These are phyloP conservation scores for Azemiops feae DNA, from an alignment of 2,113 vertebrate genomes.

Conservation along the genomic window DNA sequence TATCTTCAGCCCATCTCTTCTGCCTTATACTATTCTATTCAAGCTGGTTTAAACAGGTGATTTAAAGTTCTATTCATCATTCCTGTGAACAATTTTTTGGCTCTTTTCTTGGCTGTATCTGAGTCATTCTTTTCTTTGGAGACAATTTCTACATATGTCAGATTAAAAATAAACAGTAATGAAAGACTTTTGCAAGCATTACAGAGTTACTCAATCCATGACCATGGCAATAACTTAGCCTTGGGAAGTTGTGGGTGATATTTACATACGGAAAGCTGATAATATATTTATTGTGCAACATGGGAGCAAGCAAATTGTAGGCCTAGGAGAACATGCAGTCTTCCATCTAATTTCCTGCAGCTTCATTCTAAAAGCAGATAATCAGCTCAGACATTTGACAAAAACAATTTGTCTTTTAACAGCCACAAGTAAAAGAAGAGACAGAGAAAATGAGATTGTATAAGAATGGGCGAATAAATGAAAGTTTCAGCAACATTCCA, in stretches of 20 bases:
- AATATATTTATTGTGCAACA: background rate
- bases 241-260: background rate
- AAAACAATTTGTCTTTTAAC: background rate
- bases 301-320: background rate
- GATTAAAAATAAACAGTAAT: background rate
- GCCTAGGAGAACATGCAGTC: background rate
- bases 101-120: background rate
- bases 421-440: background rate
- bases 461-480: background rate
- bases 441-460: background rate
- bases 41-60: constrained; percentile 1
- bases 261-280: background rate
- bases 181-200: background rate
- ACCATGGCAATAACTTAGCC: background rate
- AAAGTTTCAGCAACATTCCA: background rate
- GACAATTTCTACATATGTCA: background rate
- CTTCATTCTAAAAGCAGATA: background rate
- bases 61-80: background rate
- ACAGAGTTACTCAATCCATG: background rate
- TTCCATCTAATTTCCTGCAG: background rate
- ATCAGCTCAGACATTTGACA: background rate
- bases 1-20: background rate
- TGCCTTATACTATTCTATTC: background rate
- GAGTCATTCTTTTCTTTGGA: background rate
- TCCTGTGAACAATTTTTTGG: background rate